phyloP scores from a whole-genome alignment of 2,888 invertebrate species.

The Eulithis testata region DNA sequence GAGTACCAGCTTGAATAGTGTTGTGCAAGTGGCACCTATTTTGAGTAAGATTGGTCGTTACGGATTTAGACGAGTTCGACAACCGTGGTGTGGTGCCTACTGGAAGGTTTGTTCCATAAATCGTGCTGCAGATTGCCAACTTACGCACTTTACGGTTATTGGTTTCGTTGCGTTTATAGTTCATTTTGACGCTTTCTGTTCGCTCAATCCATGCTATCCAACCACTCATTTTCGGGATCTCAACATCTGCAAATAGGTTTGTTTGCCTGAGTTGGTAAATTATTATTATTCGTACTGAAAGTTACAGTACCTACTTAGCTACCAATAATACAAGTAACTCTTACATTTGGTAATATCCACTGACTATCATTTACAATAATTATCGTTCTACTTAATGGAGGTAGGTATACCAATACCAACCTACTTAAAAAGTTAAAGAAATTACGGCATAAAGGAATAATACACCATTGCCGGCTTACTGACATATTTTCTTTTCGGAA shows the following conservation, averaged over 20 bases:
- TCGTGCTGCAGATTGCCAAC: slow-evolving; percentile 59
- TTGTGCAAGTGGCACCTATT: slow-evolving; percentile 45
- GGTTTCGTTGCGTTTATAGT: slow-evolving; percentile 66
- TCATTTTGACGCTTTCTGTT: slow-evolving; percentile 64
- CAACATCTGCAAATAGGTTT: slow-evolving; percentile 42
- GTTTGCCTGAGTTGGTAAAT: background rate
- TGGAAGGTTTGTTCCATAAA: slow-evolving; percentile 64
- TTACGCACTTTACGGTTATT: slow-evolving; percentile 66
- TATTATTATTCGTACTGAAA: background rate
- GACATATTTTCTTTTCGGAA: background rate
- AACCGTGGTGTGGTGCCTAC: slow-evolving; percentile 53
- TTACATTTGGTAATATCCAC: no score
- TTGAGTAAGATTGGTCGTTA: slow-evolving; percentile 44
- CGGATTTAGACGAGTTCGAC: slow-evolving; percentile 56
- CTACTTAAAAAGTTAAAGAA: no score
- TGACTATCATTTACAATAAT: no score
- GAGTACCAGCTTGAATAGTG: slow-evolving; percentile 16
- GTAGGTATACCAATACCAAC: no score
- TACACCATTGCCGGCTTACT: background rate
- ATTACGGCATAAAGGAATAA: background rate
- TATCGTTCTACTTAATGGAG: no score
- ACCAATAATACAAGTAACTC: background rate
- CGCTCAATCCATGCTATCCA: slow-evolving; percentile 55
- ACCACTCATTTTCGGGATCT: slow-evolving; percentile 47
- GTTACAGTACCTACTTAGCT: background rate